These are phyloP conservation scores for Chrysochloris asiatica DNA, from an alignment of 2,113 vertebrate species.

Conservation along the genomic window DNA sequence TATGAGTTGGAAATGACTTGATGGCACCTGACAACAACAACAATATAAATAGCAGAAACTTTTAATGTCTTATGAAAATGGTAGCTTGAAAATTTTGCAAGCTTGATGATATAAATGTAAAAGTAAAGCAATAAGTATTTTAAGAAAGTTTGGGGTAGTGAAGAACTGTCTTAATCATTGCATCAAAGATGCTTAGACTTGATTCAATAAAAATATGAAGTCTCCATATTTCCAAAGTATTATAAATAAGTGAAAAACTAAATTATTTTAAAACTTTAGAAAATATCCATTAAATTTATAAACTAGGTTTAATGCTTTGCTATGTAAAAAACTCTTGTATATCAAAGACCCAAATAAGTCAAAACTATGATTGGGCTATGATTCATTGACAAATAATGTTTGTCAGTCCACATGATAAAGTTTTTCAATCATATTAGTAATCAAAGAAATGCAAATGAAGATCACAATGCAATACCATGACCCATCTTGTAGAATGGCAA, in stretches of 20 bases:
- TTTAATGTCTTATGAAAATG: no score
- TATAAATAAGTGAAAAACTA: not conserved
- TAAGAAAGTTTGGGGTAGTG: not conserved
- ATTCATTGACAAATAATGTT: not conserved
- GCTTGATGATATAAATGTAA: not conserved
- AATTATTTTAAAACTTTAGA: not conserved
- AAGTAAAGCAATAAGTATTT: not conserved
- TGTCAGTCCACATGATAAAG: not conserved
- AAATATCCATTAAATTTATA: not conserved
- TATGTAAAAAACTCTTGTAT: not conserved
- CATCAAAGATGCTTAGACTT: not conserved
- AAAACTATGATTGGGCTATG: not conserved
- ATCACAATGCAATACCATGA: no score
- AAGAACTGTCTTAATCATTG: not conserved
- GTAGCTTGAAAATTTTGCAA: not conserved
- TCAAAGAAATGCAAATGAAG: not conserved
- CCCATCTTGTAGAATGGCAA: no score
- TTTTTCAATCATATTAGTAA: not conserved
- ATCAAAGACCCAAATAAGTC: not conserved
- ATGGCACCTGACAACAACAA: no score
- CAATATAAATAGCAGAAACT: no score
- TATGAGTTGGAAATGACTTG: no score
- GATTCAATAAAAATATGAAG: not conserved
- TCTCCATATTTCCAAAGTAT: not conserved
- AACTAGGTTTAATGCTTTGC: not conserved